These are phyloP conservation scores for Drosophila dives DNA, from an alignment of 2,888 invertebrate genomes.

Conservation along the genomic window DNA sequence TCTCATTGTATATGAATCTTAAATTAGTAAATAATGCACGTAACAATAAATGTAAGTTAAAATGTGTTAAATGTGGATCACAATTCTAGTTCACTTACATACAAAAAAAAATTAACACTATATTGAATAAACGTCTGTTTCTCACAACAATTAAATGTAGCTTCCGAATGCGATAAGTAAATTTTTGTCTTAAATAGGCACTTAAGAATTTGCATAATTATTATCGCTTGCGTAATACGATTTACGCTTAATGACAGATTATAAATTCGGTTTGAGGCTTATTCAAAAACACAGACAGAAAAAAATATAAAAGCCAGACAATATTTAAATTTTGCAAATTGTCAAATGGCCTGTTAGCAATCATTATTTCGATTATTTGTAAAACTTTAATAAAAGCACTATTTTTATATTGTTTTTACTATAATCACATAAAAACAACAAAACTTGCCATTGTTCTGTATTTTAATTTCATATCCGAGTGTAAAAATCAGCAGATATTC, in stretches of 20 bases:
- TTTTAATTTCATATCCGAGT: constrained; percentile 11
- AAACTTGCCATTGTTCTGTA: constrained; percentile 16
- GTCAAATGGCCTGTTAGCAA: constrained; percentile 20
- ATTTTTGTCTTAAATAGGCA: background rate
- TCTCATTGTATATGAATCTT: background rate
- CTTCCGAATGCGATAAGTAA: constrained; percentile 12
- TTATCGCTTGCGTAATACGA: constrained; percentile 13
- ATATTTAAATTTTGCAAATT: constrained; percentile 19
- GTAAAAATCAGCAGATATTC: constrained; percentile 32
- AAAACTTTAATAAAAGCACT: constrained; percentile 31
- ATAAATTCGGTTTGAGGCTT: constrained; percentile 13
- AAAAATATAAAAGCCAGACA: constrained; percentile 10
- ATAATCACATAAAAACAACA: constrained; percentile 44
- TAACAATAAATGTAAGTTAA: background rate
- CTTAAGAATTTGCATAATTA: constrained; percentile 27
- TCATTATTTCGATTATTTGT: constrained; percentile 27
- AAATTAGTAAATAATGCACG: background rate
- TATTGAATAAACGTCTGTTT: background rate
- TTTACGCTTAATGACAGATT: constrained; percentile 3
- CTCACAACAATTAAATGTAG: constrained; percentile 38
- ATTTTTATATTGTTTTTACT: constrained; percentile 32
- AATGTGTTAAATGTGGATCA: background rate
- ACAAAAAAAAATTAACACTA: background rate
- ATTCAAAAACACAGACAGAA: constrained; percentile 14
- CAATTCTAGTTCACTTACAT: background rate